A percentile compares a stretch with the other conserved stretches of the same genome.
Evolutionary conservation across 2,797 vertebrate genomes (phyloP).

Genomic region (Sebastes alutus): DNA sequence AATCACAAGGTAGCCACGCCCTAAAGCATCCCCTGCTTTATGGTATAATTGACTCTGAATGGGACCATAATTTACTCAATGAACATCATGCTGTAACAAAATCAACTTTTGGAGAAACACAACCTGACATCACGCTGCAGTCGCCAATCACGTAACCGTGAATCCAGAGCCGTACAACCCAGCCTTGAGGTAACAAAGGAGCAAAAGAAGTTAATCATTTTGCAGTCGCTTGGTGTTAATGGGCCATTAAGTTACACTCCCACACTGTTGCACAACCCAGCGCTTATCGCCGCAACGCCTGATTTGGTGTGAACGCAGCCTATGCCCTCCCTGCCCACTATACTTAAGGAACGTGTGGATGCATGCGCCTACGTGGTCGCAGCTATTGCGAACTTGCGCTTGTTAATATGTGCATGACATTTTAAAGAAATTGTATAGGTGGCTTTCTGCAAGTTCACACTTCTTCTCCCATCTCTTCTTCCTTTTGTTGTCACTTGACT

Average conservation of each 20-base stretch:
- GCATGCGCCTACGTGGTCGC: neutral
- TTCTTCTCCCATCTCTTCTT: neutral
- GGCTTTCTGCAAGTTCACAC: neutral
- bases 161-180: neutral
- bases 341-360: neutral
- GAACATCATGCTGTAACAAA: too few relatives aligned
- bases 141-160: too few relatives aligned
- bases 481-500: constrained; percentile 56
- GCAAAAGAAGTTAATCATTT: neutral
- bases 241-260: neutral
- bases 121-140: rapidly evolving
- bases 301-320: too few relatives aligned
- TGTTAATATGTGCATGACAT: constrained; percentile 1
- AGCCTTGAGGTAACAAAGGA: neutral
- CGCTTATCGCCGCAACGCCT: too few relatives aligned
- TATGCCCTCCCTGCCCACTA: neutral
- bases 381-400: neutral
- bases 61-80: too few relatives aligned
- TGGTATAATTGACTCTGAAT: too few relatives aligned
- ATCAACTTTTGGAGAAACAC: neutral
- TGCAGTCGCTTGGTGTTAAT: neutral
- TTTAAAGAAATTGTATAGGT: neutral
- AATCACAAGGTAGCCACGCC: too few relatives aligned
- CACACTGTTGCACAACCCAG: too few relatives aligned
- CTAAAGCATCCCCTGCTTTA: too few relatives aligned